Conservation (phyloP, 2,888 invertebrate genomes). For the Petrolisthes manimaculis region DNA sequence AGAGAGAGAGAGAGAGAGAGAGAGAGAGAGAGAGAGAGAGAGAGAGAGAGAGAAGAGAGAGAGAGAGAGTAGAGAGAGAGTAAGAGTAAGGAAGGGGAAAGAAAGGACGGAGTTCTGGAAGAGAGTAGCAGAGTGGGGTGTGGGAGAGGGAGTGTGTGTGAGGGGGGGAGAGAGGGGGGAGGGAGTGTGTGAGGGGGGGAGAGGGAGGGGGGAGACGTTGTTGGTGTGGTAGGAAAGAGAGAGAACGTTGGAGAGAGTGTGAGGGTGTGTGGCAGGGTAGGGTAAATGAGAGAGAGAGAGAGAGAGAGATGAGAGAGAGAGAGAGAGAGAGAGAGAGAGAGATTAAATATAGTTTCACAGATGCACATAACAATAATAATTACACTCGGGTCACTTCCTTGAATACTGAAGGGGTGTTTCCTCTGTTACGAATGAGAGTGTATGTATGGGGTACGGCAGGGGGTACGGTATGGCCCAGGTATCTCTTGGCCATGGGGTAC, state of each 20-base stretch:
- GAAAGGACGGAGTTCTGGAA: too few species aligned
- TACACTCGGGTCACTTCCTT: too few species aligned
- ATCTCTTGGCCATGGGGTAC: too few species aligned
- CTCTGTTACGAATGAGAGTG: too few species aligned
- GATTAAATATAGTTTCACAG: too few species aligned
- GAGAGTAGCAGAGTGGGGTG: too few species aligned
- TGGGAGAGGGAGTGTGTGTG: neutral
- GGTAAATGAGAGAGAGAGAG: neutral
- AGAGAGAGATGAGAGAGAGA: neutral
- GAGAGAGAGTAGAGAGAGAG: neutral
- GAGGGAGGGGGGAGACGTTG: neutral
- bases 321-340: neutral
- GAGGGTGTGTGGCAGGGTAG: neutral
- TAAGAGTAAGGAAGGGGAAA: neutral
- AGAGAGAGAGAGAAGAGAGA: too few species aligned
- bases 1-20: neutral
- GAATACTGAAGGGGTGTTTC: too few species aligned
- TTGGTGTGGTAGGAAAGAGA: neutral
- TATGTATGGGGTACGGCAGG: too few species aligned
- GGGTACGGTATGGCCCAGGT: too few species aligned
- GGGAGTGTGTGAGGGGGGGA: neutral
- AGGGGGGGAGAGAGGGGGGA: neutral
- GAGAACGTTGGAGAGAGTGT: neutral
- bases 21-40: neutral
- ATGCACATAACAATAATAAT: too few species aligned